Evolutionary conservation across 2,113 vertebrate genomes (phyloP), one percentile per base, ranked within the genome.

Genomic region (Onychostruthus taczanowskii): DNA sequence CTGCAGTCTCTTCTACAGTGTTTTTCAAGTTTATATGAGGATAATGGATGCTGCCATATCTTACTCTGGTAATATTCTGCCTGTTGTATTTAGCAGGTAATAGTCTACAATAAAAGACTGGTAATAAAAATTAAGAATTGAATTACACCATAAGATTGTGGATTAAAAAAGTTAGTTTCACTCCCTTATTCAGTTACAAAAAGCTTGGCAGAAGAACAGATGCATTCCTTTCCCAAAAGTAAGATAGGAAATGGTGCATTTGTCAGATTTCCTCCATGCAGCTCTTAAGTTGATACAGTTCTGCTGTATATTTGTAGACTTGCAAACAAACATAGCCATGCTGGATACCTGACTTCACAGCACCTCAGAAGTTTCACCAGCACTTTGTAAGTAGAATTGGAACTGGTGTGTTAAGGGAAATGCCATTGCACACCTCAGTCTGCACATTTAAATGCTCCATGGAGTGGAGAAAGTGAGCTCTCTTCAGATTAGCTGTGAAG

Each of bases 41-140:
- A n/a, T 19, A 18, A 0, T n/a, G 17, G 2, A 0, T 47, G 44
- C 15, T 91, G 22, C 46, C 8, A 1, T 85, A 17, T 62, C 41
- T 41, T 90, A 20, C 15, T 53, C 6, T 58, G 31, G 50, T 91
- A 56, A 17, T n/a, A 24, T 27, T 84, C n/a, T 81, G 18, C 53
- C 61, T 44, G 19, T 28, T 61, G 28, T 89, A 53, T 83, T 88
- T 79, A 66, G 35, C n/a, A 70, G 61, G 39, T 66, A 27, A 17
- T 58, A 76, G 56, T 76, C 21, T 82, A 31, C 33, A 44, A 7
- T 90, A 46, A 73, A 87, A 73, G 4, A 23, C 23, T 31, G 11
- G 4, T 83, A 85, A 31, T 73, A 66, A 83, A 84, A 89, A n/a
- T 31, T 41, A 87, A 43, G 30, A 33, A 17, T 17, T 10, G 3